Evolutionary conservation across 1,140 invertebrate genomes (phyloP), one percentile per base, ranked within the genome.

Genomic region (Diorhabda carinulata): DNA sequence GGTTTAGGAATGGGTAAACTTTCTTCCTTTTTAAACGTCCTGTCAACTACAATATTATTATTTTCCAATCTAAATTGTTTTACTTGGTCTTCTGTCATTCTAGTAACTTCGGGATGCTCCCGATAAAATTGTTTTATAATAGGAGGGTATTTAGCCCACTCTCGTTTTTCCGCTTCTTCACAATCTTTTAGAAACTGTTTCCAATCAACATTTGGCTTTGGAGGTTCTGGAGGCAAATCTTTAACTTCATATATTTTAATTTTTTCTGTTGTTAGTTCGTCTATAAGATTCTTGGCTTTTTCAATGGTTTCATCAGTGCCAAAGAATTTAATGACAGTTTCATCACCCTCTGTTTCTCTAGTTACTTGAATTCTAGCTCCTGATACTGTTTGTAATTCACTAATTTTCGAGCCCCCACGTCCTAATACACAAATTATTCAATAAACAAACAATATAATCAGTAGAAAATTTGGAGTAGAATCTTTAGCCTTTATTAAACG

Each of bases 111-210:
- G 1, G 88, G 87, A 77, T 91, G 85, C 84, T 97, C 95, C 72
- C 86, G 81, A 76, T 97, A 98, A 77, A 97, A 95, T 75, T 94
- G 82, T 81, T 96, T 97, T 3, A 86, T 83, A 9, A 96, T 84
- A 3, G 85, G 81, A 2, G 90, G 88, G 25, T 88, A 82, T 68
- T 86, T 84, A 2, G 85, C 84, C 86, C 87, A 92, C 68, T 85
- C 85, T 62, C 82, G 81, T 64, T 84, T 81, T 66, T 86, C 83
- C 5, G 77, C 78, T 68, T 81, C 73, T 66, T 88, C 85, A 63
- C 70, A 75, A 64, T 72, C 67, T 57, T 67, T 66, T 9, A 74
- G 25, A 57, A 59, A 70, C 4, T 65, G 59, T 10, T 67, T 57
- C 68, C 68, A 72, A 44, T 72, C 65, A 6, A 60, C 43, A 45